phyloP scores from a whole-genome alignment of 2,113 vertebrate genomes.

The Chunga burmeisteri region DNA sequence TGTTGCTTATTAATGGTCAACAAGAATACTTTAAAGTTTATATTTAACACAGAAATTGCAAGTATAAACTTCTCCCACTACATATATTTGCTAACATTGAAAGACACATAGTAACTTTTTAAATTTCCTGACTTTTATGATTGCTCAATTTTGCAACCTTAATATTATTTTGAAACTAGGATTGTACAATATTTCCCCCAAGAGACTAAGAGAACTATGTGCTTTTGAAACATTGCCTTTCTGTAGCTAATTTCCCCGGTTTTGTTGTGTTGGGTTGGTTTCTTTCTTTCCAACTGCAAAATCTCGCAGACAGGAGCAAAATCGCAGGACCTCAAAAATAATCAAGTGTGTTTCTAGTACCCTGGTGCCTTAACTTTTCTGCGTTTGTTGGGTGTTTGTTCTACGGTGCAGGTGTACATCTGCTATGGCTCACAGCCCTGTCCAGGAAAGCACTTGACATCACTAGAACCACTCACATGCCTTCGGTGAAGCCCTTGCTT shows the following conservation, averaged over 20 bases:
- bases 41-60: slow-evolving; percentile 19
- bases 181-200: slow-evolving; percentile 41
- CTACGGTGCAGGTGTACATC: slow-evolving; percentile 36
- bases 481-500: not conserved
- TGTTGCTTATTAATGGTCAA: slow-evolving; percentile 18
- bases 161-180: slow-evolving; percentile 56
- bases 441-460: slow-evolving; percentile 53
- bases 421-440: slow-evolving; percentile 47
- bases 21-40: slow-evolving; percentile 17
- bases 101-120: slow-evolving; percentile 63
- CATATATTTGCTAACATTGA: slow-evolving; percentile 48
- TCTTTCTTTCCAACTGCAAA: not conserved
- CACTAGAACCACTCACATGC: not conserved
- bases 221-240: slow-evolving; percentile 10
- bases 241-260: slow-evolving; percentile 30
- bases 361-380: slow-evolving; percentile 15
- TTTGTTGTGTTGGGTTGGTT: not conserved
- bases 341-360: slow-evolving; percentile 26
- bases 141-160: slow-evolving; percentile 60
- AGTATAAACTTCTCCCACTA: not conserved
- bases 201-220: not conserved
- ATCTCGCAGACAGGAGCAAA: slow-evolving; percentile 14
- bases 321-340: not conserved
- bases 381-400: not conserved
- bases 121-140: slow-evolving; percentile 72